Evolutionary conservation across 37 sponge, comb jelly and placozoan species (phyloP), one percentile per base, ranked within the genome.

Genomic region (Chondrilla cf. caribensis): DNA sequence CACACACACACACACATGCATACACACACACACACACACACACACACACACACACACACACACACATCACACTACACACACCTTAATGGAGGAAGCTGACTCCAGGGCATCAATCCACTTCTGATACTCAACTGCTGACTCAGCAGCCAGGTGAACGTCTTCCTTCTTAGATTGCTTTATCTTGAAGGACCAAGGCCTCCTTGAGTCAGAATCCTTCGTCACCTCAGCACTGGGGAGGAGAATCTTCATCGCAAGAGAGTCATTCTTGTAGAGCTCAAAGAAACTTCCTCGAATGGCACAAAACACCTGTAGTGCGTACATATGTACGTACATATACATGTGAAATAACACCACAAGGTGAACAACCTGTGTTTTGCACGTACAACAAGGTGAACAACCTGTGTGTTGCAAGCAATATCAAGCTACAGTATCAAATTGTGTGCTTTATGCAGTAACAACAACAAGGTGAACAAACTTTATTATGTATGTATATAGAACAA

Each of bases 81-180:
- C n/a, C n/a, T n/a, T 31, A 28, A 68, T 68, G 37, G 70, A 21
- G 8, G 26, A 77, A 82, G 84, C 2, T 77, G 51, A 8, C 83
- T 54, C 28, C 84, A 88, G 37, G 57, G 40, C 22, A 67, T 47
- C 51, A 58, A 79, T n/a, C 58, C 80, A 57, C 59, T 31, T 79
- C n/a, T 35, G 25, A 66, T 75, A 91, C 14, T 87, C 86, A 26
- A 60, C 58, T 81, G 51, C 66, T 42, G 70, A 80, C 42, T 87
- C 88, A 35, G 92, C 82, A 14, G 91, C 91, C 82, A 91, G 87
- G 28, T 79, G 79, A 24, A 91, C 51, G 2, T 81, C 91, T n/a
- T 87, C 87, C 37, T 85, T 41, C 26, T 87, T 55, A 5, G 91
- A 85, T 38, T 91, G 85, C 55, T 84, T 91, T 44, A 91, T 41